Percentiles rank a stretch among this genome's conserved stretches.
These are phyloP conservation scores for Stercorarius parasiticus DNA, from an alignment of 2,113 vertebrate species.

Conservation along the genomic window DNA sequence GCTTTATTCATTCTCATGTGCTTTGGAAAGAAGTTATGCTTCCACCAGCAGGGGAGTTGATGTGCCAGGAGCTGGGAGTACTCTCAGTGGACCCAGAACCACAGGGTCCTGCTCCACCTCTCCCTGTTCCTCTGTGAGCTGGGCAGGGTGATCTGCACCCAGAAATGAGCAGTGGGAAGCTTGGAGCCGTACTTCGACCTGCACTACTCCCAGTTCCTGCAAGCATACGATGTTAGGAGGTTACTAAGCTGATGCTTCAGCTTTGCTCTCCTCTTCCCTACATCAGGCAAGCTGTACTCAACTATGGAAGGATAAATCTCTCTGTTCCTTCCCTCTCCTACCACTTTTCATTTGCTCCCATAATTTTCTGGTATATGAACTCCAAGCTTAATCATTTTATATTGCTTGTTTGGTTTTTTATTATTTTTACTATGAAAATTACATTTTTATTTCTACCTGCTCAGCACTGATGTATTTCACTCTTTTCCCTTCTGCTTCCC, in stretches of 20 bases:
- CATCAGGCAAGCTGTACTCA: background rate
- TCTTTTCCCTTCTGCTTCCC: conserved; percentile 82
- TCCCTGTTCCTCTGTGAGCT: background rate
- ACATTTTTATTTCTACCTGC: conserved; percentile 66
- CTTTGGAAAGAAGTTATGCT: conserved; percentile 19
- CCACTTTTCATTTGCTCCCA: conserved; percentile 51
- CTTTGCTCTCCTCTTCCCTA: background rate
- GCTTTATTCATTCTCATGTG: conserved; percentile 40
- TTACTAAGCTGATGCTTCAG: background rate
- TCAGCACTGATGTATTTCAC: conserved; percentile 75
- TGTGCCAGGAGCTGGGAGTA: background rate
- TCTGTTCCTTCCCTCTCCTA: background rate
- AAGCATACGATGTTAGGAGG: background rate
- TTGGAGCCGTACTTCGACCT: background rate
- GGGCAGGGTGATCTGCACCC: background rate
- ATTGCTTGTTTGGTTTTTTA: background rate
- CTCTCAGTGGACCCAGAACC: background rate
- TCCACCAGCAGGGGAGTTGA: background rate
- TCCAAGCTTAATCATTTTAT: conserved; percentile 21
- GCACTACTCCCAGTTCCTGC: background rate
- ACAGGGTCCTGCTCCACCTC: background rate
- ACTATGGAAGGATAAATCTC: background rate
- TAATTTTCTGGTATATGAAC: conserved; percentile 42
- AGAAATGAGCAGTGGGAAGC: background rate
- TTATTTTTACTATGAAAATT: conserved; percentile 52